phyloP scores from a whole-genome alignment of 35 echinoderm and acorn worm genomes.

The Acanthaster planci region DNA sequence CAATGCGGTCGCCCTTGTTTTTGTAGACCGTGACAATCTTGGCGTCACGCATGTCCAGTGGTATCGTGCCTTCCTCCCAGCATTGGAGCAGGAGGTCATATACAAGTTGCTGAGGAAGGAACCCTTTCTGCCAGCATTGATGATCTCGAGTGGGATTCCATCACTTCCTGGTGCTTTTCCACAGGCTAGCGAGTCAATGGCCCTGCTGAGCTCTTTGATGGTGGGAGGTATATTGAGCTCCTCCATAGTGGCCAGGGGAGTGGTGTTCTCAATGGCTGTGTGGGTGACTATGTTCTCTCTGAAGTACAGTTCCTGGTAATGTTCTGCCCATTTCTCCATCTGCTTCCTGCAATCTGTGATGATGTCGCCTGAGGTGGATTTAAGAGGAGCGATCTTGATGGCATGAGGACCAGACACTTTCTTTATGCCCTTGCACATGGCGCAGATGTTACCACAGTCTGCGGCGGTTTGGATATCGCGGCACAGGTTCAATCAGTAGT shows the following conservation, averaged over 20 bases:
- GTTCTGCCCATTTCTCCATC: conserved; percentile 45
- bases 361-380: conserved; percentile 27
- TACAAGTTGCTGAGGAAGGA: conserved; percentile 29
- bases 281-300: conserved; percentile 32
- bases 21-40: conserved; percentile 62
- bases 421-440: not conserved
- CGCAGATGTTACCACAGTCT: not conserved
- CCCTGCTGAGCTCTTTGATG: conserved; percentile 58
- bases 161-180: too few relatives aligned
- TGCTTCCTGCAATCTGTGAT: conserved; percentile 40
- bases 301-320: conserved; percentile 23
- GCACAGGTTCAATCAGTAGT: not conserved
- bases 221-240: conserved; percentile 48
- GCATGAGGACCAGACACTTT: not conserved
- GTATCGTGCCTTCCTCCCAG: conserved; percentile 40
- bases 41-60: conserved; percentile 48
- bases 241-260: too few relatives aligned
- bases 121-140: conserved; percentile 37
- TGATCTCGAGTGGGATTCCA: conserved; percentile 42
- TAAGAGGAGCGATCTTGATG: not conserved
- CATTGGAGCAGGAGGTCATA: conserved; percentile 45
- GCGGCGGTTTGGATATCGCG: not conserved
- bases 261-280: conserved; percentile 40
- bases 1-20: conserved; percentile 57
- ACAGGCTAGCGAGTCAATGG: too few relatives aligned